phyloP scores from a whole-genome alignment of 2,797 vertebrate species.

The Brachyrhaphis roseni region DNA sequence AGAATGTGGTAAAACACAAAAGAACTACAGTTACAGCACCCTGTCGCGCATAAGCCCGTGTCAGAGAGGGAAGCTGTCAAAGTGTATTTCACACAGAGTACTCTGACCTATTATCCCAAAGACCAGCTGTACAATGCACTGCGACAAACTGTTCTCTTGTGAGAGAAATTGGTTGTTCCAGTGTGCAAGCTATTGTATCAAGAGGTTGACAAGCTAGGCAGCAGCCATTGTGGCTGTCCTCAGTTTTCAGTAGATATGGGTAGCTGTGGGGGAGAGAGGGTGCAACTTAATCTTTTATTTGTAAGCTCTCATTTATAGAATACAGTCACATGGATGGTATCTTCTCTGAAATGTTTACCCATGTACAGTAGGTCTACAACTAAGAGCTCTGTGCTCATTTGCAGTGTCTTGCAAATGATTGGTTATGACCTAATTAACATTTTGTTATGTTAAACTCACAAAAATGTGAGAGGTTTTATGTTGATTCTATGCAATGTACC shows the following conservation, averaged over 20 bases:
- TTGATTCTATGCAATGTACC: background rate
- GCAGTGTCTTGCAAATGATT: background rate
- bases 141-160: constrained; percentile 65
- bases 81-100: constrained; percentile 74
- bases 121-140: constrained; percentile 66
- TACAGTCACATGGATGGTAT: constrained; percentile 11
- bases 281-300: constrained; percentile 36
- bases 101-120: constrained; percentile 78
- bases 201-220: constrained; percentile 51
- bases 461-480: background rate
- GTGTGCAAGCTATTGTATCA: constrained; percentile 62
- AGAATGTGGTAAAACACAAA: constrained; percentile 63
- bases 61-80: constrained; percentile 79
- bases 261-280: background rate
- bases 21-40: constrained; percentile 51
- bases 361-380: constrained; percentile 1
- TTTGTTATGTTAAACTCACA: background rate
- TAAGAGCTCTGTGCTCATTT: constrained; percentile 1
- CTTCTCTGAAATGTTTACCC: constrained; percentile 3
- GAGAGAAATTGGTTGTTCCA: constrained; percentile 64
- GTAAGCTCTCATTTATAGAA: constrained; percentile 20
- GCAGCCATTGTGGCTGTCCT: constrained; percentile 52
- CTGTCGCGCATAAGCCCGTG: constrained; percentile 59
- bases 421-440: background rate
- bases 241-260: constrained; percentile 23